Conservation (phyloP, 2,888 invertebrate genomes). For the Hirtodrosophila cameraria region DNA sequence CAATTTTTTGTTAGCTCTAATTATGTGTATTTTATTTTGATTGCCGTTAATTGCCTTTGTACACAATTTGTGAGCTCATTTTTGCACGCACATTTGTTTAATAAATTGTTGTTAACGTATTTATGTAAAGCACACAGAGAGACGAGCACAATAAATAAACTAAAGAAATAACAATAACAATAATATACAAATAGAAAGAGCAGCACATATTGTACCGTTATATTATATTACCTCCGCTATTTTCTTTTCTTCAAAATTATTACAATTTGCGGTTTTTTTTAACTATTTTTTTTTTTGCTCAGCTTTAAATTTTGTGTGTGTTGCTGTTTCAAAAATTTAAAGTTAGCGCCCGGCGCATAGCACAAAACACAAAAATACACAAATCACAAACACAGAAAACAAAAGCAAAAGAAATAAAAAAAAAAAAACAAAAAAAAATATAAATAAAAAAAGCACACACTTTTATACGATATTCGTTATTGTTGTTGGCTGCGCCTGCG, state of each 20-base stretch:
- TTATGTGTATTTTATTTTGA: slow-evolving; percentile 43
- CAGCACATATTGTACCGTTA: slow-evolving; percentile 53
- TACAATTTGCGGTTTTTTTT: slow-evolving; percentile 45
- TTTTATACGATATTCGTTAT: slow-evolving; percentile 44
- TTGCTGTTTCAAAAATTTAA: slow-evolving; percentile 31
- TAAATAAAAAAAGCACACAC: slow-evolving; percentile 51
- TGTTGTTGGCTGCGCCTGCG: slow-evolving; percentile 65
- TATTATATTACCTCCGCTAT: slow-evolving; percentile 45
- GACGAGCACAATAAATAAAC: slow-evolving; percentile 6
- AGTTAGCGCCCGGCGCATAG: slow-evolving; percentile 30
- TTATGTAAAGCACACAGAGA: slow-evolving; percentile 11
- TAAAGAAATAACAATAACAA: slow-evolving; percentile 28
- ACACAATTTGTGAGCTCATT: slow-evolving; percentile 21
- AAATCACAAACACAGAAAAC: slow-evolving; percentile 53
- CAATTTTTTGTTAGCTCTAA: slow-evolving; percentile 45
- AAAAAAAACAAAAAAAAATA: too few relatives aligned
- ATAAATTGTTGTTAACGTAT: slow-evolving; percentile 18
- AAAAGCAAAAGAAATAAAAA: slow-evolving; percentile 32
- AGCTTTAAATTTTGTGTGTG: slow-evolving; percentile 27
- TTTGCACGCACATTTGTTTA: slow-evolving; percentile 20
- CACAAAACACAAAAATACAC: slow-evolving; percentile 32
- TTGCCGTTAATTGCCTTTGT: slow-evolving; percentile 47
- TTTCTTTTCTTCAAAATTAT: slow-evolving; percentile 33
- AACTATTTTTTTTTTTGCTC: slow-evolving; percentile 35
- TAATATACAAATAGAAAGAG: too few relatives aligned